phyloP scores from a whole-genome alignment of 2,888 invertebrate species.

The Cryptophagus acutangulus region DNA sequence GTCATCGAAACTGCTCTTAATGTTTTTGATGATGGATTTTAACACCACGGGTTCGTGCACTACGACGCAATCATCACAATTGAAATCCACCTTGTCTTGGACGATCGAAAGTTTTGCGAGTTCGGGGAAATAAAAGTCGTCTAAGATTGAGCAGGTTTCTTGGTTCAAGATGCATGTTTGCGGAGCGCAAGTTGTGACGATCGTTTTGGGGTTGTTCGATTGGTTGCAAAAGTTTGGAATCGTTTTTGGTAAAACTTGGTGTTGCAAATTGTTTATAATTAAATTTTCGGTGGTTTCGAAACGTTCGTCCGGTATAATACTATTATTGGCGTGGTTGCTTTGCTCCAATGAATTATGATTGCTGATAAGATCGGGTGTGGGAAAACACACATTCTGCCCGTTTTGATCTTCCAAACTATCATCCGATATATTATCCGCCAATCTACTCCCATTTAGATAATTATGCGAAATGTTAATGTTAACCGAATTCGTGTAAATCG shows the following conservation, averaged over 20 bases:
- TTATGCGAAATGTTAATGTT: conserved; percentile 59
- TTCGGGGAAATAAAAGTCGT: conserved; percentile 25
- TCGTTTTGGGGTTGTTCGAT: conserved; percentile 21
- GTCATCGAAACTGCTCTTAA: background rate
- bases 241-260: background rate
- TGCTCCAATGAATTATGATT: conserved; percentile 53
- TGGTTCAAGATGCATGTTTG: conserved; percentile 25
- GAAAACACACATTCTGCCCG: conserved; percentile 38
- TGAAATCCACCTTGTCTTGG: conserved; percentile 11
- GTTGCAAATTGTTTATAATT: background rate
- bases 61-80: conserved; percentile 24
- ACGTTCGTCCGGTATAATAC: background rate
- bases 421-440: conserved; percentile 48
- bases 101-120: conserved; percentile 19
- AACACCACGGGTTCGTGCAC: conserved; percentile 33
- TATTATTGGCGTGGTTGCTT: conserved; percentile 18
- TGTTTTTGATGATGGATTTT: conserved; percentile 35
- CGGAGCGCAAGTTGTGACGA: conserved; percentile 34
- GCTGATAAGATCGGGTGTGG: conserved; percentile 56
- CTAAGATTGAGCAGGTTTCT: conserved; percentile 24
- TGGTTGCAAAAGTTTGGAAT: conserved; percentile 11
- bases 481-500: conserved; percentile 50
- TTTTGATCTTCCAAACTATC: conserved; percentile 49
- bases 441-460: conserved; percentile 48
- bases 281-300: conserved; percentile 1